A percentile compares a stretch with the other conserved stretches of the same genome.
Conservation (phyloP, 2,888 invertebrate species). For the Meghimatium bilineatum region DNA sequence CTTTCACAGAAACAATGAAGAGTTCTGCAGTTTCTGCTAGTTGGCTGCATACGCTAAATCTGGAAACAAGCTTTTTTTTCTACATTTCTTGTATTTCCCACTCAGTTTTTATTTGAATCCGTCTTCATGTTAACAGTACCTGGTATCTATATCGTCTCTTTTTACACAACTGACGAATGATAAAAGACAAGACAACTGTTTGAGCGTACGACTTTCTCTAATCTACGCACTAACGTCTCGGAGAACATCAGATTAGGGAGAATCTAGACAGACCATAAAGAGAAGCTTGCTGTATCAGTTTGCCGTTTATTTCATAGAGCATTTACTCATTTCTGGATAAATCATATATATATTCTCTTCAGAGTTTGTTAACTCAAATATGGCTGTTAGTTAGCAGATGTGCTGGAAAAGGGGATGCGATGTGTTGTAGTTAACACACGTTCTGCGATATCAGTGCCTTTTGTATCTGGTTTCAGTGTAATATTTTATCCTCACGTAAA, state of each 20-base stretch:
- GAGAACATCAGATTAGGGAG: background rate
- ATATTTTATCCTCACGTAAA: too few species aligned
- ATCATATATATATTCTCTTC: too few species aligned
- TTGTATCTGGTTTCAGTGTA: too few species aligned
- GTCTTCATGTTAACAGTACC: background rate
- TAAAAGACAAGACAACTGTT: background rate
- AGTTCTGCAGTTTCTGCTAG: background rate
- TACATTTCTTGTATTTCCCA: background rate
- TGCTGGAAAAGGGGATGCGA: too few species aligned
- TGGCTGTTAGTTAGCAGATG: too few species aligned
- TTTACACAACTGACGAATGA: constrained; percentile 7
- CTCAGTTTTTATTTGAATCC: background rate
- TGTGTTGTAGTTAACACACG: too few species aligned
- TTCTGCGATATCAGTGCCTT: too few species aligned
- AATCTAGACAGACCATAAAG: background rate
- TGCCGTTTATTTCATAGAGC: too few species aligned
- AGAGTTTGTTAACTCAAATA: too few species aligned
- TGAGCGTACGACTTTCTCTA: background rate
- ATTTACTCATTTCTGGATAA: too few species aligned
- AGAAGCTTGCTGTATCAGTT: background rate
- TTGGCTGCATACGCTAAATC: background rate
- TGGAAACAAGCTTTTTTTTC: background rate
- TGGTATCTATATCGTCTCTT: background rate
- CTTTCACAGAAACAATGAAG: background rate
- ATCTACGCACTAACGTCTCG: background rate